These are phyloP conservation scores for Bimastos eiseni DNA, from an alignment of 2,888 invertebrate species.

Conservation along the genomic window DNA sequence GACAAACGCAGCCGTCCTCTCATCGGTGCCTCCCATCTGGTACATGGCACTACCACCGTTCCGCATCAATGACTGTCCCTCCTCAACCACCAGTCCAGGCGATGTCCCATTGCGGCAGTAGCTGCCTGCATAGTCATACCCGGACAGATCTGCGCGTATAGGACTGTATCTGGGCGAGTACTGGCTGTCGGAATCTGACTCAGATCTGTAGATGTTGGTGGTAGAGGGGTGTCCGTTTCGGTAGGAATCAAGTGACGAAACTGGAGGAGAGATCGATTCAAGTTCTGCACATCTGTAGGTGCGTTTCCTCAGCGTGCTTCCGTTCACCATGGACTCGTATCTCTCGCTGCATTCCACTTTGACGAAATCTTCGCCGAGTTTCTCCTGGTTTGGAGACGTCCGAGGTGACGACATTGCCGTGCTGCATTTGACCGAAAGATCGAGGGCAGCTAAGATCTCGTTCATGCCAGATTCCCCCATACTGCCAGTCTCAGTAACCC, in stretches of 20 bases:
- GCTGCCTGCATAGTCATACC: background rate
- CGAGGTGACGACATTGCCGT: background rate
- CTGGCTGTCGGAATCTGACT: slow-evolving; percentile 7
- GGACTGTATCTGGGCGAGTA: slow-evolving; percentile 6
- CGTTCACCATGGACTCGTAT: background rate
- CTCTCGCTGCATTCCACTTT: background rate
- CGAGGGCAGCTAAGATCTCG: background rate
- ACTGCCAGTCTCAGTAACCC: background rate
- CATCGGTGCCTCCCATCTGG: background rate
- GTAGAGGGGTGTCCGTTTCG: background rate
- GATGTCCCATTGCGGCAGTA: background rate
- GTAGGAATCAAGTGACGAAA: background rate
- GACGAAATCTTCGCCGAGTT: background rate
- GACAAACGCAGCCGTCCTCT: background rate
- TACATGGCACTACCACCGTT: background rate
- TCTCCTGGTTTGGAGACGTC: background rate
- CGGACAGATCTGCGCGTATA: background rate
- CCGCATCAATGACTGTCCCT: background rate
- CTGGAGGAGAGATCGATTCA: background rate
- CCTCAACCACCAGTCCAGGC: background rate
- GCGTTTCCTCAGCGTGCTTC: background rate
- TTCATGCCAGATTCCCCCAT: background rate
- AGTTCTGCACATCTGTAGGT: slow-evolving; percentile 2
- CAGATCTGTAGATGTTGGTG: background rate
- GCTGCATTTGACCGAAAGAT: background rate